Conservation (phyloP, 2,113 vertebrate species). For the Oncorhynchus gorbuscha region DNA sequence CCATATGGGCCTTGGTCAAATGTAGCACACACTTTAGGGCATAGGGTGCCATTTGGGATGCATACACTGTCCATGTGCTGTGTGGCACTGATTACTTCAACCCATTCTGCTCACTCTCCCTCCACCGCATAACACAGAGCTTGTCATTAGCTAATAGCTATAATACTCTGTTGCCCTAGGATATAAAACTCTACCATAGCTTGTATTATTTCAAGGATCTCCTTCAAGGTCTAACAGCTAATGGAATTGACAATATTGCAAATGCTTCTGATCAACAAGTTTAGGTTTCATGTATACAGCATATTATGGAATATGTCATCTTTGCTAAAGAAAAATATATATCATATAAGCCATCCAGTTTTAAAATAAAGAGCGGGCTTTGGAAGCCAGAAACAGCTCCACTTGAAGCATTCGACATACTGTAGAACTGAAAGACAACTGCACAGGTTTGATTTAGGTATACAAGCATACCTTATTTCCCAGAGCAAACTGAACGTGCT, state of each 20-base stretch:
- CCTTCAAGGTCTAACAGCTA: background rate
- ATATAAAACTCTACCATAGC: background rate
- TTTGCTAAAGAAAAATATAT: too few relatives aligned
- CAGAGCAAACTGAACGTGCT: slow-evolving; percentile 47
- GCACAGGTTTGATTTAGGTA: slow-evolving; percentile 72
- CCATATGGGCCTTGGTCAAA: too few relatives aligned
- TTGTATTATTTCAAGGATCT: slow-evolving; percentile 5
- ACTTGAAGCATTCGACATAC: slow-evolving; percentile 34
- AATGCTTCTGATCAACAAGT: slow-evolving; percentile 26
- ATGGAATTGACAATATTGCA: slow-evolving; percentile 20
- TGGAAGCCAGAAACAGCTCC: background rate
- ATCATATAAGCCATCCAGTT: too few relatives aligned
- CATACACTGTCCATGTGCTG: slow-evolving; percentile 38
- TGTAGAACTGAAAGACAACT: slow-evolving; percentile 45
- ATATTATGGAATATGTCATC: too few relatives aligned
- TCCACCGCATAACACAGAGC: slow-evolving; percentile 57
- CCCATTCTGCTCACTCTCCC: slow-evolving; percentile 57
- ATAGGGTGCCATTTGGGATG: background rate
- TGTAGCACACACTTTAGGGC: background rate
- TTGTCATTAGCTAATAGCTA: slow-evolving; percentile 67
- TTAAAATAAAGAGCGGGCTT: slow-evolving; percentile 64
- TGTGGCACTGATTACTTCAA: slow-evolving; percentile 65
- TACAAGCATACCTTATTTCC: slow-evolving; percentile 68
- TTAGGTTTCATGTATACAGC: background rate
- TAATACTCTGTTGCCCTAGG: slow-evolving; percentile 26